Evolutionary conservation across 2,888 invertebrate species (phyloP).

Genomic region (Encarsia formosa): DNA sequence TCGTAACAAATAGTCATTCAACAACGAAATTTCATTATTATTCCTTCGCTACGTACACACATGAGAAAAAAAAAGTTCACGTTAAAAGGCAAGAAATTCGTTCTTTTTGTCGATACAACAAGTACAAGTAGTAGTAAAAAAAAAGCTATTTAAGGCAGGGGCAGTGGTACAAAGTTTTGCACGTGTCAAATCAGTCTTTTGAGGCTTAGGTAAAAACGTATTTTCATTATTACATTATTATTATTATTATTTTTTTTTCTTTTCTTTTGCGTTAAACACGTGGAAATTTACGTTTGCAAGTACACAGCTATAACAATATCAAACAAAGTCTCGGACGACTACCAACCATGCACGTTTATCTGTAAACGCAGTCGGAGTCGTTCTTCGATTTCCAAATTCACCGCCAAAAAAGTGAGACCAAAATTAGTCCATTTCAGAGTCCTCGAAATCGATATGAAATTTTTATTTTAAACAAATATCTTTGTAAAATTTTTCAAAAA

Average conservation of each 20-base stretch:
- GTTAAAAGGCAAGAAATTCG: conserved; percentile 15
- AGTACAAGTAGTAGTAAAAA: too few relatives aligned
- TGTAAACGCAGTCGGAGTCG: too few relatives aligned
- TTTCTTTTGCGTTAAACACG: not conserved
- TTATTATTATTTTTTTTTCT: not conserved
- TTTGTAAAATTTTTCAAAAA: too few relatives aligned
- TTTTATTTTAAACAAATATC: too few relatives aligned
- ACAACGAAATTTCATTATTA: conserved; percentile 13
- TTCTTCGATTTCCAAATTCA: too few relatives aligned
- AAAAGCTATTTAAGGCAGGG: conserved; percentile 18
- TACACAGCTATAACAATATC: conserved; percentile 7
- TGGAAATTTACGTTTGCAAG: not conserved
- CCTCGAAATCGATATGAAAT: too few relatives aligned
- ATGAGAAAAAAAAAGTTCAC: conserved; percentile 4
- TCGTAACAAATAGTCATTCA: conserved; percentile 3
- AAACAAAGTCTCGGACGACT: conserved; percentile 8
- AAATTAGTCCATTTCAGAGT: too few relatives aligned
- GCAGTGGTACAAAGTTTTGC: conserved; percentile 8
- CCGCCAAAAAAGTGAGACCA: too few relatives aligned
- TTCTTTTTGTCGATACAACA: too few relatives aligned
- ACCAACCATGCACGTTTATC: too few relatives aligned
- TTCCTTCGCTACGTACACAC: conserved; percentile 1
- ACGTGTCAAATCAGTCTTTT: conserved; percentile 23
- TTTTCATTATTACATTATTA: not conserved
- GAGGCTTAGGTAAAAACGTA: conserved; percentile 10